Evolutionary conservation across 2,797 vertebrate species (phyloP).

Genomic region (Gouania willdenowi): DNA sequence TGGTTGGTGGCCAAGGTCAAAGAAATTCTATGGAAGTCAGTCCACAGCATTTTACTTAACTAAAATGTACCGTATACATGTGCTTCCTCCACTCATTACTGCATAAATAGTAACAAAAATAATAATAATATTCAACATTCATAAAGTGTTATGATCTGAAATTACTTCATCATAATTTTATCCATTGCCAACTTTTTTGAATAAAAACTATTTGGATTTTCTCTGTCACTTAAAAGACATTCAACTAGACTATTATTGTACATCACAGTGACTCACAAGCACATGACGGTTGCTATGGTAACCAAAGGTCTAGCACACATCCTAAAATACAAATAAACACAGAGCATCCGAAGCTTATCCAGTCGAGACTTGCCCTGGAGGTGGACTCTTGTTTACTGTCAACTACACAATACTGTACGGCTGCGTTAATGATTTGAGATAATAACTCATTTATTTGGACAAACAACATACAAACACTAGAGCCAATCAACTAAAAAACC

Average conservation of each 20-base stretch:
- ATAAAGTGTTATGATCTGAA: too few relatives aligned
- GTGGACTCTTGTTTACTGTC: not conserved
- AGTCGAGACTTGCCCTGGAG: constrained; percentile 4
- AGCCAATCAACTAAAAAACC: not conserved
- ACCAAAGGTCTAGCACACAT: constrained; percentile 20
- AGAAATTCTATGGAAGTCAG: too few relatives aligned
- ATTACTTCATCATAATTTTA: not conserved
- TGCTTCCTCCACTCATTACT: too few relatives aligned
- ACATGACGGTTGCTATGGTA: constrained; percentile 44
- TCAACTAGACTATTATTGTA: not conserved
- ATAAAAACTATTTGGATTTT: too few relatives aligned
- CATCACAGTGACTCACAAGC: constrained; percentile 39
- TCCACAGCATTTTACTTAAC: too few relatives aligned
- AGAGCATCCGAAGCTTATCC: not conserved
- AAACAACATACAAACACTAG: not conserved
- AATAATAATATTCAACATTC: too few relatives aligned
- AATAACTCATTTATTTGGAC: not conserved
- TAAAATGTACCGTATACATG: too few relatives aligned
- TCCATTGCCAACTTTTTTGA: too few relatives aligned
- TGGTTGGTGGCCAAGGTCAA: too few relatives aligned
- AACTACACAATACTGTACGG: not conserved
- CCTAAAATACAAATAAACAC: constrained; percentile 56
- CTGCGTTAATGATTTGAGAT: not conserved
- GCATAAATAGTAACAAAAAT: too few relatives aligned
- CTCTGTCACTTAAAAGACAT: too few relatives aligned